phyloP scores from a whole-genome alignment of 2,888 invertebrate species.

The Elegia similella region DNA sequence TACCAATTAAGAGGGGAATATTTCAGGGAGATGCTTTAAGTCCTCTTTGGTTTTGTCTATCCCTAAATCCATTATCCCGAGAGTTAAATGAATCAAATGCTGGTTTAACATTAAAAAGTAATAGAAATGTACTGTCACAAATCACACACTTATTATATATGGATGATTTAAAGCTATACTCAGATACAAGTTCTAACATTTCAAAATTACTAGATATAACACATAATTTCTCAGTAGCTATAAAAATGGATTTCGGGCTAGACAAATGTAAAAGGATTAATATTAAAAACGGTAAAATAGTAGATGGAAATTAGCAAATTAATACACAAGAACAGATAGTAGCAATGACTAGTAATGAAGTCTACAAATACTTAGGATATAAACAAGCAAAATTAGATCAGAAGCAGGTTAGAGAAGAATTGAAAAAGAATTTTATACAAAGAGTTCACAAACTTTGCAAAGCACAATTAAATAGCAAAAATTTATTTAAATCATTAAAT shows the following conservation, averaged over 20 bases:
- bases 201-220: background rate
- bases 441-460: background rate
- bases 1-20: background rate
- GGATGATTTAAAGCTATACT: background rate
- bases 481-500: too few relatives aligned
- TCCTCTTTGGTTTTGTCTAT: too few relatives aligned
- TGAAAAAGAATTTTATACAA: background rate
- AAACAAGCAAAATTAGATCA: background rate
- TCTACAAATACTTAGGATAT: background rate
- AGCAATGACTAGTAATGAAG: background rate
- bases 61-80: too few relatives aligned
- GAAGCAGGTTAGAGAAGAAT: background rate
- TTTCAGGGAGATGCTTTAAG: background rate
- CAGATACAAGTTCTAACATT: background rate
- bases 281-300: background rate
- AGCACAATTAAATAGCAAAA: too few relatives aligned
- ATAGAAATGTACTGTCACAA: too few relatives aligned
- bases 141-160: too few relatives aligned
- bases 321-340: background rate
- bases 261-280: background rate
- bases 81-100: too few relatives aligned
- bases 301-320: background rate
- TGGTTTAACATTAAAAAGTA: too few relatives aligned
- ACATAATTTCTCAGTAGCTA: background rate
- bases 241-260: background rate